phyloP scores from a whole-genome alignment of 30 jellyfish, hydroid and myxozoan genomes.

The Mastigias papua region DNA sequence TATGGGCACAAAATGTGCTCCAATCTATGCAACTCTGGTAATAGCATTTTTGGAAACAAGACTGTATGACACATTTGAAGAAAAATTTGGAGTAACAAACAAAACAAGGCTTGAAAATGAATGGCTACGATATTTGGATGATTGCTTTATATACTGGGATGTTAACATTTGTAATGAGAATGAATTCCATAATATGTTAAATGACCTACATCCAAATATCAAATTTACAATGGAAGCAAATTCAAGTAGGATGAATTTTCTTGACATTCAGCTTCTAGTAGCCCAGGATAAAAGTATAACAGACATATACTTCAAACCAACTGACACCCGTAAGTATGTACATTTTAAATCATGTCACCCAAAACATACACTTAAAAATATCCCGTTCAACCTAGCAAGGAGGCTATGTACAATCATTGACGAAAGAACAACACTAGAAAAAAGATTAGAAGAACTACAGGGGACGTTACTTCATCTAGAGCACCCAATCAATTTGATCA shows the following conservation, averaged over 20 bases:
- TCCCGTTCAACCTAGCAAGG: background rate
- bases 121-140: conserved; percentile 36
- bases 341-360: conserved; percentile 4
- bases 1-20: conserved; percentile 44
- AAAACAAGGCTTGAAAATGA: background rate
- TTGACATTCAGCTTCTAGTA: conserved; percentile 1
- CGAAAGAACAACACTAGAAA: background rate
- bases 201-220: conserved; percentile 1
- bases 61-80: conserved; percentile 2
- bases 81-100: background rate
- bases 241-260: conserved; percentile 5
- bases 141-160: conserved; percentile 34
- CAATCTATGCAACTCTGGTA: conserved; percentile 39
- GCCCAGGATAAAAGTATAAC: background rate
- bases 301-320: conserved; percentile 2
- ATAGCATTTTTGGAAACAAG: conserved; percentile 30
- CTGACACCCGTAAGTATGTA: conserved; percentile 1
- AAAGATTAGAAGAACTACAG: background rate
- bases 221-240: conserved; percentile 12
- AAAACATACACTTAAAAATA: background rate
- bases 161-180: background rate
- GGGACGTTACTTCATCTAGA: background rate
- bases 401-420: conserved; percentile 1
- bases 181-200: background rate
- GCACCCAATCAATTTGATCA: conserved; percentile 1